Percentiles rank a stretch among this genome's conserved stretches.
These are phyloP conservation scores for Sternotherus odoratus DNA, from an alignment of 2,797 vertebrate genomes.

Conservation along the genomic window DNA sequence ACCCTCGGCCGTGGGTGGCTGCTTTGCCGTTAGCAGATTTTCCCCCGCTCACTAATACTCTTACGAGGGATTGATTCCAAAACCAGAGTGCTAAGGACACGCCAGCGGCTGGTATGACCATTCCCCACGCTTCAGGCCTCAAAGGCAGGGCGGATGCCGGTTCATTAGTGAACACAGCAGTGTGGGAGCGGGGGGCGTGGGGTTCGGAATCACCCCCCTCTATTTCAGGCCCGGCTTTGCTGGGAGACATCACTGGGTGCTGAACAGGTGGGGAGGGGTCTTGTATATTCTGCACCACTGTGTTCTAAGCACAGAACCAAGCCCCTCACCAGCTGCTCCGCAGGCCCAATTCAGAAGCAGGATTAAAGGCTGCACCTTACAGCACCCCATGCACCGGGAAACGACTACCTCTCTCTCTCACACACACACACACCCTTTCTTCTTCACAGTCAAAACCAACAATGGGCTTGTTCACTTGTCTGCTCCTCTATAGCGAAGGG, in stretches of 20 bases:
- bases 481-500: rapidly evolving
- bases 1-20: too few relatives aligned
- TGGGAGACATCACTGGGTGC: not conserved
- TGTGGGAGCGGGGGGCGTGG: not conserved
- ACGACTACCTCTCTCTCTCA: too few relatives aligned
- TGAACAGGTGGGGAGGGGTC: not conserved
- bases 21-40: not conserved
- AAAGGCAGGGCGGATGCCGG: not conserved
- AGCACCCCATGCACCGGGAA: not conserved
- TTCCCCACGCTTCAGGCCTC: not conserved
- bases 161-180: not conserved
- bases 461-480: too few relatives aligned
- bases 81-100: too few relatives aligned
- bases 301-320: not conserved
- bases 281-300: not conserved
- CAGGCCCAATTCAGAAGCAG: not conserved
- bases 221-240: not conserved
- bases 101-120: too few relatives aligned
- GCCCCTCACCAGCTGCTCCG: not conserved
- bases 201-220: not conserved
- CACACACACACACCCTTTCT: too few relatives aligned
- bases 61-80: too few relatives aligned
- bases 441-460: rapidly evolving
- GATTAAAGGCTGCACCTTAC: not conserved
- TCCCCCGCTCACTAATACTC: too few relatives aligned